Evolutionary conservation across 1,140 invertebrate genomes (phyloP).

Genomic region (Sinella curviseta): DNA sequence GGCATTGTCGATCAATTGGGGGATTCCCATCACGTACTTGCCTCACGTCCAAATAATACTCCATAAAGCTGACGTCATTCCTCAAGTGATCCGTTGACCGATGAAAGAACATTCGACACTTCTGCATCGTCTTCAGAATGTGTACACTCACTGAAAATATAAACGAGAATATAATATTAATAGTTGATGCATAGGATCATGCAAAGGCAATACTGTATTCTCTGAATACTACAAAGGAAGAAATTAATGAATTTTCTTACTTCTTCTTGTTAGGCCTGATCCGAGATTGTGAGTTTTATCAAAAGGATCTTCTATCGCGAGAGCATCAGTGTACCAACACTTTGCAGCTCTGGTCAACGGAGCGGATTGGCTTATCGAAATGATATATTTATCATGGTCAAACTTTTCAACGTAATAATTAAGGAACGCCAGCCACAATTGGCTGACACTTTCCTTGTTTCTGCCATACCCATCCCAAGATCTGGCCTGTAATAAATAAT

Average conservation of each 20-base stretch:
- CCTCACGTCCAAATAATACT: slow-evolving; percentile 58
- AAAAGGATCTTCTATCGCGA: slow-evolving; percentile 69
- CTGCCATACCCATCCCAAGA: slow-evolving; percentile 57
- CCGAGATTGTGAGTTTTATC: slow-evolving; percentile 64
- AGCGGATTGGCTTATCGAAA: slow-evolving; percentile 59
- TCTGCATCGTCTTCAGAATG: slow-evolving; percentile 60
- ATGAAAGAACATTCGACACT: slow-evolving; percentile 56
- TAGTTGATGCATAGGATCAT: no score
- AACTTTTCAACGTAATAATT: slow-evolving; percentile 63
- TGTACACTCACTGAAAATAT: slow-evolving; percentile 61
- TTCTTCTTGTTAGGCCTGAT: slow-evolving; percentile 61
- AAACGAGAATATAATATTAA: no score
- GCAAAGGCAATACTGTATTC: neutral
- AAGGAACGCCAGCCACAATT: slow-evolving; percentile 62
- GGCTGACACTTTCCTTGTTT: slow-evolving; percentile 59
- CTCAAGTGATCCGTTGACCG: slow-evolving; percentile 17
- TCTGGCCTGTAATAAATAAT: slow-evolving; percentile 52
- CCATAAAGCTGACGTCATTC: slow-evolving; percentile 23
- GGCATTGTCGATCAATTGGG: slow-evolving; percentile 63
- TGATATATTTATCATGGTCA: slow-evolving; percentile 60
- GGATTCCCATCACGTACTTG: slow-evolving; percentile 57
- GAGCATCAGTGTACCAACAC: slow-evolving; percentile 61
- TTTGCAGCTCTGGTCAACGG: slow-evolving; percentile 61
- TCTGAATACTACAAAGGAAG: neutral
- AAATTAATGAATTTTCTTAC: no score